A percentile compares a stretch with the other conserved stretches of the same genome.
These are phyloP conservation scores for Rachycentron canadum DNA, from an alignment of 2,797 vertebrate species.

Conservation along the genomic window DNA sequence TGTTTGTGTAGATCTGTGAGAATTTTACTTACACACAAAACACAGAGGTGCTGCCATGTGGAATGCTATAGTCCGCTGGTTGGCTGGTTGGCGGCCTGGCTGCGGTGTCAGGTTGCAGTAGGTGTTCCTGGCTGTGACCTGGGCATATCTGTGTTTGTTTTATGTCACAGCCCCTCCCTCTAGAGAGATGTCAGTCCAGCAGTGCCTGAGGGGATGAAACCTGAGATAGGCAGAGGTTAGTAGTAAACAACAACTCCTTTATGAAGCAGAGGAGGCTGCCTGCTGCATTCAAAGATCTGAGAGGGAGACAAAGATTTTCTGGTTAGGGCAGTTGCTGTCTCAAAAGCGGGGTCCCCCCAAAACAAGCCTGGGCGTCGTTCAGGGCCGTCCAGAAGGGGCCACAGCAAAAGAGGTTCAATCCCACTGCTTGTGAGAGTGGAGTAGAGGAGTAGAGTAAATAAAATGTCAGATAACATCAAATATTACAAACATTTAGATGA, in stretches of 20 bases:
- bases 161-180: conserved; percentile 80
- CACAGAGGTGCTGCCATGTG: conserved; percentile 57
- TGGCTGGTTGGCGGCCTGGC: conserved; percentile 9
- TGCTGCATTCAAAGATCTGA: conserved; percentile 62
- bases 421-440: conserved; percentile 17
- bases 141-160: conserved; percentile 81
- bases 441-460: conserved; percentile 1
- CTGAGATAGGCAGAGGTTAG: conserved; percentile 75
- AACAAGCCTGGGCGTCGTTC: conserved; percentile 1
- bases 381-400: neutral
- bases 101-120: conserved; percentile 74
- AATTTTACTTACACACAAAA: conserved; percentile 51
- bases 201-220: conserved; percentile 79
- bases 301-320: conserved; percentile 55
- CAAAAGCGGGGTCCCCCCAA: conserved; percentile 14
- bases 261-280: conserved; percentile 67
- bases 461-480: neutral
- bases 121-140: conserved; percentile 75
- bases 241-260: conserved; percentile 83
- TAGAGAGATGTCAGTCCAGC: conserved; percentile 76
- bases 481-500: neutral
- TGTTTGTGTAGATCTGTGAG: conserved; percentile 39
- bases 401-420: conserved; percentile 11
- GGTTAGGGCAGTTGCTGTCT: conserved; percentile 48
- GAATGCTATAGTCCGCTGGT: conserved; percentile 52